A percentile compares a stretch with the other conserved stretches of the same genome.
Conservation (phyloP, 2,888 invertebrate genomes). For the Atrina japonica region DNA sequence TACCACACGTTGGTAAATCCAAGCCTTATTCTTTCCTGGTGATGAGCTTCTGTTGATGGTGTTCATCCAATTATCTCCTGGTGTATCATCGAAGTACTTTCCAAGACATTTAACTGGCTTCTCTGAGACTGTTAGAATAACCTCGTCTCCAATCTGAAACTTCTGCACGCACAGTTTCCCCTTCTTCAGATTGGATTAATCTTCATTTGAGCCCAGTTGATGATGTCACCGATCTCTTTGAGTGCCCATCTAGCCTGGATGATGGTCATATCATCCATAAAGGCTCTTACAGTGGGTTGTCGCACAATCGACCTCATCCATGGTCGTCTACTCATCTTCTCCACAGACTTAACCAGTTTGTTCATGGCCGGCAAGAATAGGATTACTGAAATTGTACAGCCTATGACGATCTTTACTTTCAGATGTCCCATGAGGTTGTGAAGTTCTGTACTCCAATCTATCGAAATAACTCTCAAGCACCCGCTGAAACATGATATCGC, state of each 20-base stretch:
- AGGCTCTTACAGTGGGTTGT: conserved; percentile 21
- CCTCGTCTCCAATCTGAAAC: conserved; percentile 23
- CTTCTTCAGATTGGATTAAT: conserved; percentile 37
- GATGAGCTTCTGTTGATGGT: conserved; percentile 28
- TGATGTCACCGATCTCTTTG: conserved; percentile 7
- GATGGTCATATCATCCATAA: conserved; percentile 32
- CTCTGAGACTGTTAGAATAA: conserved; percentile 37
- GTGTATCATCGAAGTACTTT: conserved; percentile 17
- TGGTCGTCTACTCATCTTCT: conserved; percentile 36
- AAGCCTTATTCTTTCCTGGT: conserved; percentile 35
- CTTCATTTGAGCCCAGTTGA: conserved; percentile 35
- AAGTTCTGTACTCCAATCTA: conserved; percentile 34
- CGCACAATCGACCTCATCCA: conserved; percentile 31
- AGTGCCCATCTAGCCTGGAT: conserved; percentile 25
- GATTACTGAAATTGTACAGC: conserved; percentile 44
- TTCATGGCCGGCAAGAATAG: conserved; percentile 40
- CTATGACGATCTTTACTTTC: conserved; percentile 44
- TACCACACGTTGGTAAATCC: conserved; percentile 34
- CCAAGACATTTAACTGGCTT: conserved; percentile 31
- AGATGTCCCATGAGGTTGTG: conserved; percentile 42
- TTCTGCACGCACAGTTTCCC: conserved; percentile 22
- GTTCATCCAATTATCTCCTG: conserved; percentile 17
- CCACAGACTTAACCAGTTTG: conserved; percentile 33
- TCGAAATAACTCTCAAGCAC: conserved; percentile 33
- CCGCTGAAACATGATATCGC: conserved; percentile 28